Conservation (phyloP, 2,888 invertebrate genomes). For the Nebria brevicollis region DNA sequence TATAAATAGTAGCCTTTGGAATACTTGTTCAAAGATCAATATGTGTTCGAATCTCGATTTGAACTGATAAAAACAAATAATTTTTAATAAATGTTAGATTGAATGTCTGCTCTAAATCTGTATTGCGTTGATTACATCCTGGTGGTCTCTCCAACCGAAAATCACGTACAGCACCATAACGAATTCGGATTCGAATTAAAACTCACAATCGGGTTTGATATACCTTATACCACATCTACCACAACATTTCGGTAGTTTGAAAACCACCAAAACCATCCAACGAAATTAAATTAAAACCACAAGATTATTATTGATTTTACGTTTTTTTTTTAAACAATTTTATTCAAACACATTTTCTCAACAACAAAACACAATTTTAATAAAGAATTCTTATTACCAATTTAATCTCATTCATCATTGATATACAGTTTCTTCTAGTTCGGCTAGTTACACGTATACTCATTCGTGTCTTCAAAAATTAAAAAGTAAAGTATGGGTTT, state of each 20-base stretch:
- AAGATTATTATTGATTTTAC: not conserved
- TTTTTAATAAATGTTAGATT: no score
- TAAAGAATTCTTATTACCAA: no score
- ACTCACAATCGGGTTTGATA: not conserved
- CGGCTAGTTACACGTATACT: no score
- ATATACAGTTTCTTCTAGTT: no score
- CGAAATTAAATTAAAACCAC: conserved; percentile 17
- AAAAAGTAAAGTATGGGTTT: no score
- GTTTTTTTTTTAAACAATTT: not conserved
- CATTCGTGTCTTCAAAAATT: no score
- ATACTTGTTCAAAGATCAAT: not conserved
- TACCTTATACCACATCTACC: conserved; percentile 6
- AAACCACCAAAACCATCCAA: conserved; percentile 12
- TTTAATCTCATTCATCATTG: no score
- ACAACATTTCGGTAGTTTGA: conserved; percentile 15
- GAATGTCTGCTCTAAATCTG: no score
- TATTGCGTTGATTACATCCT: no score
- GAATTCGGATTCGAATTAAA: conserved; percentile 7
- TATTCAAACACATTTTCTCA: not conserved
- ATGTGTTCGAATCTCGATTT: not conserved
- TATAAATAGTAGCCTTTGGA: not conserved
- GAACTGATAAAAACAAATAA: not conserved
- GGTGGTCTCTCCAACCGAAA: conserved; percentile 10
- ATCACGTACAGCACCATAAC: conserved; percentile 25
- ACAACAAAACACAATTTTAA: no score